Evolutionary conservation across 1,140 invertebrate genomes (phyloP).

Genomic region (Drosophila parabipectinata): DNA sequence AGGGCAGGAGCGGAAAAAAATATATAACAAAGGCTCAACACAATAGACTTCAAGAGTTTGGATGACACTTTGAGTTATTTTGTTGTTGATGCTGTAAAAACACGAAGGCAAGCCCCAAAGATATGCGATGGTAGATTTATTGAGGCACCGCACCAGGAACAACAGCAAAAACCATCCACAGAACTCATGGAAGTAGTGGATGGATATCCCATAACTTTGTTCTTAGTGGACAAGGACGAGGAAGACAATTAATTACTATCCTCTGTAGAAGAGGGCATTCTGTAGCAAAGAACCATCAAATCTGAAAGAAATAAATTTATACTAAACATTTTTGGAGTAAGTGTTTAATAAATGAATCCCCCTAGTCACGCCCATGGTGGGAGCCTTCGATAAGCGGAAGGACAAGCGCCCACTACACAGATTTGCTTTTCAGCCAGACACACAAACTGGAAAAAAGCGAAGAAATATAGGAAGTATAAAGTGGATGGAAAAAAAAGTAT

Average conservation of each 20-base stretch:
- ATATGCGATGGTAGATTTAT: conserved; percentile 78
- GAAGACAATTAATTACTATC: not conserved
- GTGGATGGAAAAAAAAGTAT: conserved; percentile 32
- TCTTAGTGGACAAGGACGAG: not conserved
- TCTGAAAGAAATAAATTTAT: not conserved
- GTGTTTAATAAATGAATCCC: conserved; percentile 1
- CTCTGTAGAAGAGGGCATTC: not conserved
- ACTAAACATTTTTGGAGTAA: not conserved
- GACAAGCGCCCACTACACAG: conserved; percentile 57
- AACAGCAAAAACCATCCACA: too few relatives aligned
- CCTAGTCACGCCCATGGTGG: not conserved
- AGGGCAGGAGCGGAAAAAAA: conserved; percentile 6
- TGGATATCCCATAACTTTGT: not conserved
- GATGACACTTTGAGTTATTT: conserved; percentile 81
- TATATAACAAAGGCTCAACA: conserved; percentile 64
- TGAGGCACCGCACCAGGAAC: conserved; percentile 32
- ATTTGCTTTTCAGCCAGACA: conserved; percentile 41
- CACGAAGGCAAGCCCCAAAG: conserved; percentile 49
- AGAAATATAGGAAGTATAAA: conserved; percentile 23
- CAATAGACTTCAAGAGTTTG: conserved; percentile 80
- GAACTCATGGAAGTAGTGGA: not conserved
- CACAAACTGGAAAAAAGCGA: not conserved
- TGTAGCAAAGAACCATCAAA: not conserved
- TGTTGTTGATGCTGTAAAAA: conserved; percentile 77
- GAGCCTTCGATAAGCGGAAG: conserved; percentile 59